Percentiles rank a stretch among this genome's conserved stretches.
phyloP scores from a whole-genome alignment of 2,888 invertebrate species.

The Macrophya annulata region DNA sequence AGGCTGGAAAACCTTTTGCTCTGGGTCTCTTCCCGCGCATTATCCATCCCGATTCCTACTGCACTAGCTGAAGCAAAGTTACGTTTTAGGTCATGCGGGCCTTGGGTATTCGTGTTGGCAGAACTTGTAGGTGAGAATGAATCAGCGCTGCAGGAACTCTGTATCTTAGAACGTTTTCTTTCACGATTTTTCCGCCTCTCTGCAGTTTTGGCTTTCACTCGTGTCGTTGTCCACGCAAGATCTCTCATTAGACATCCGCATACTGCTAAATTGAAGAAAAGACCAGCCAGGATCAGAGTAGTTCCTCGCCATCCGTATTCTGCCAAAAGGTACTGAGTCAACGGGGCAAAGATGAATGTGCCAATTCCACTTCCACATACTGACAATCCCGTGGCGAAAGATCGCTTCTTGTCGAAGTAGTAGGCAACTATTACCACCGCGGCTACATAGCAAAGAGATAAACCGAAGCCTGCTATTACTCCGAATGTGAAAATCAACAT shows the following conservation, averaged over 20 bases:
- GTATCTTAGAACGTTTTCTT: conserved; percentile 82
- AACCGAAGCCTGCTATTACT: conserved; percentile 91
- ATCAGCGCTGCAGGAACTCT: conserved; percentile 84
- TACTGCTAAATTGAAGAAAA: conserved; percentile 91
- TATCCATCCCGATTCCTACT: conserved; percentile 76
- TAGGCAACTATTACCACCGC: conserved; percentile 95
- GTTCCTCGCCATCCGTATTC: conserved; percentile 93
- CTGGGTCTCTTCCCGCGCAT: conserved; percentile 71
- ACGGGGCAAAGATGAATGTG: conserved; percentile 92
- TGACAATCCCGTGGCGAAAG: conserved; percentile 92
- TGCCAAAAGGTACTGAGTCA: conserved; percentile 87
- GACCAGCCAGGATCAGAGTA: conserved; percentile 89
- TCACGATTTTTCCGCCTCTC: conserved; percentile 84
- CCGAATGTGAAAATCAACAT: conserved; percentile 92
- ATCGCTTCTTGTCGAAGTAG: conserved; percentile 92
- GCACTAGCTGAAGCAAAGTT: conserved; percentile 76
- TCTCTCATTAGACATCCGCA: conserved; percentile 92
- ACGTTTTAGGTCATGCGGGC: conserved; percentile 76
- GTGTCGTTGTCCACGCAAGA: conserved; percentile 84
- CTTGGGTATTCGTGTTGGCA: conserved; percentile 82
- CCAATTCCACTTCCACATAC: conserved; percentile 95
- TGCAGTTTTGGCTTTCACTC: conserved; percentile 84
- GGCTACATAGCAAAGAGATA: conserved; percentile 94
- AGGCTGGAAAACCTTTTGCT: conserved; percentile 88
- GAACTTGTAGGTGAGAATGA: conserved; percentile 87